A percentile compares a stretch with the other conserved stretches of the same genome.
phyloP scores from a whole-genome alignment of 2,888 invertebrate genomes.

The Dinocampus coccinellae region DNA sequence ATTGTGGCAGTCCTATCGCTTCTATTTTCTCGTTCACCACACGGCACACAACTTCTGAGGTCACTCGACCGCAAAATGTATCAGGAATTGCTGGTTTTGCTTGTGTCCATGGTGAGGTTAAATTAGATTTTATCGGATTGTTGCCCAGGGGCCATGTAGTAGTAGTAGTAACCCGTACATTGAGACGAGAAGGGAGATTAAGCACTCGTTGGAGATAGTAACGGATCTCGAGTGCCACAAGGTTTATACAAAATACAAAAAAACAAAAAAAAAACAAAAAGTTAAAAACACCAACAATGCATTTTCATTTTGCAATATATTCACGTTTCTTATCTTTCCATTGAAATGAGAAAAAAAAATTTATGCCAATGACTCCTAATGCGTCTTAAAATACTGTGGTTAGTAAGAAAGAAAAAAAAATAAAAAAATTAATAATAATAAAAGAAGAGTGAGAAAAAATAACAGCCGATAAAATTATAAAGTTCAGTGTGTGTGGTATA shows the following conservation, averaged over 20 bases:
- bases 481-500: constrained; percentile 39
- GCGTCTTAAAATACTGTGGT: constrained; percentile 48
- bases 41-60: constrained; percentile 53
- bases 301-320: background rate
- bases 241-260: constrained; percentile 8
- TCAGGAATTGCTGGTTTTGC: constrained; percentile 55
- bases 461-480: constrained; percentile 59
- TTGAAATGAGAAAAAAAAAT: background rate
- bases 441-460: background rate
- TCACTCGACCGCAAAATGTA: constrained; percentile 61
- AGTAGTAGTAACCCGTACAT: constrained; percentile 26
- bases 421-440: no score
- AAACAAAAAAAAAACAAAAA: background rate
- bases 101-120: constrained; percentile 53
- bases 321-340: background rate
- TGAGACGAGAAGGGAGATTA: constrained; percentile 20
- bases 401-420: background rate
- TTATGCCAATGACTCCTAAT: constrained; percentile 54
- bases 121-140: constrained; percentile 64
- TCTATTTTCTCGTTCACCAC: constrained; percentile 57
- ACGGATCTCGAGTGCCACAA: background rate
- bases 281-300: background rate
- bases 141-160: constrained; percentile 41
- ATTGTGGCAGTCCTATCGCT: constrained; percentile 38
- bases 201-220: constrained; percentile 19